phyloP scores from a whole-genome alignment of 2,888 invertebrate species.

The Apodemia duryi region DNA sequence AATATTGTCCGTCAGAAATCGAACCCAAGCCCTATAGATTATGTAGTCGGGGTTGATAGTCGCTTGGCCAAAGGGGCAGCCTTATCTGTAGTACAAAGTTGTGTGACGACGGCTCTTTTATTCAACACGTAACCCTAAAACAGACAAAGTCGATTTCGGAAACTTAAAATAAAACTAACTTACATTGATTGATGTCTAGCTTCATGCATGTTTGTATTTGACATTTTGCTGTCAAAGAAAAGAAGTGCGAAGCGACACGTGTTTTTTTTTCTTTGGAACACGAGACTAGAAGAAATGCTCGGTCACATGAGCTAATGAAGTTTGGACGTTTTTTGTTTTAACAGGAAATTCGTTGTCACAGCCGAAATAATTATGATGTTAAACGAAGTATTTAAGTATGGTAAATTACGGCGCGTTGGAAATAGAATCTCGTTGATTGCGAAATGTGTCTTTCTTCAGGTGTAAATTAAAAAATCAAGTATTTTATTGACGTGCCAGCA shows the following conservation, averaged over 20 bases:
- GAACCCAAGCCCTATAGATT: too few species aligned
- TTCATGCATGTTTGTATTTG: constrained; percentile 66
- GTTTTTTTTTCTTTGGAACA: constrained; percentile 57
- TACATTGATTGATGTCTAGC: constrained; percentile 70
- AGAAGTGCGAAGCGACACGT: constrained; percentile 58
- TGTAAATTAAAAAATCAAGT: too few species aligned
- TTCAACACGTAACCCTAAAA: constrained; percentile 32
- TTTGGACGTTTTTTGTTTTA: constrained; percentile 41
- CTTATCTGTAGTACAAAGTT: background rate
- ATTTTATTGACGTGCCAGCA: too few species aligned
- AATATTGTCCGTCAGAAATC: too few species aligned
- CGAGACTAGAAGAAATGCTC: constrained; percentile 51
- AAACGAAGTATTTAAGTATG: constrained; percentile 17
- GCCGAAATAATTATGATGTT: constrained; percentile 33
- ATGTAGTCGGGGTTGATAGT: too few species aligned
- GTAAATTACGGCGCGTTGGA: constrained; percentile 1
- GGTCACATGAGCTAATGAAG: constrained; percentile 40
- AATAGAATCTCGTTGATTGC: constrained; percentile 4
- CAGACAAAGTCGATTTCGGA: constrained; percentile 45
- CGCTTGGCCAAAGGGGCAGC: too few species aligned
- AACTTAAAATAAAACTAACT: constrained; percentile 60
- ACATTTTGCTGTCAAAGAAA: constrained; percentile 60
- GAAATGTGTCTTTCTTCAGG: background rate
- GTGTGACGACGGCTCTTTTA: background rate
- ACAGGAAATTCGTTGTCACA: constrained; percentile 52